Evolutionary conservation across 2,888 invertebrate species (phyloP), one percentile per base, ranked within the genome.

Genomic region (Augiades crinisus): DNA sequence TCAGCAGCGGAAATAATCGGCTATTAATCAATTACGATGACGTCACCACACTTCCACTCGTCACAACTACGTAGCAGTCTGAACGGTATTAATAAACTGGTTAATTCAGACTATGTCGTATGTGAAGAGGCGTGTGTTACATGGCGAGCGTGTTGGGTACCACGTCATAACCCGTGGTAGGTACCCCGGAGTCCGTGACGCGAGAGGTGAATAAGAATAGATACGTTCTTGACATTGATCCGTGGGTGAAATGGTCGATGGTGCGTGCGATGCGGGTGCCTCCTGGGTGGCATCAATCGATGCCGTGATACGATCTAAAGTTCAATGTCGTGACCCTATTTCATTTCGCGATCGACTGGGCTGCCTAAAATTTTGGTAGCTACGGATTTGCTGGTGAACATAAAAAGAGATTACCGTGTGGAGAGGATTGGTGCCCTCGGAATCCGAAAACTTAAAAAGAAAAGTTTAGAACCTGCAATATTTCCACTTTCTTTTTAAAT

Each of bases 321-420:
- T 54, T 59, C 62, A 59, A 40, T 58, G 57, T 46, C 54, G 38
- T 34, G 54, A 47, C 56, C 55, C 34, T 50, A 44, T 53, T 46
- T 53, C 41, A 53, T 52, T 59, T 49, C 43, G 36, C 50, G 40
- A 27, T 13, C 47, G 49, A 34, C 40, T 30, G 22, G 8, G 30
- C 43, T 31, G 21, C 13, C 13, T 13, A n/a, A 21, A 44, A 21
- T 13, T 3, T 10, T 27, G n/a, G 10, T 13, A 31, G 30, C 41
- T 17, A 10, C 30, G 16, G 27, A 16, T n/a, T n/a, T n/a, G n/a
- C n/a, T n/a, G n/a, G n/a, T n/a, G n/a, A n/a, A n/a, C n/a, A n/a
- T n/a, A n/a, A n/a, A n/a, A n/a, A n/a, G n/a, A n/a, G n/a, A n/a
- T n/a, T n/a, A n/a, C n/a, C n/a, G n/a, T n/a, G n/a, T n/a, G n/a